Percentiles rank a stretch among this genome's conserved stretches.
Evolutionary conservation across 2,888 invertebrate species (phyloP).

Genomic region (Achlya flavicornis): DNA sequence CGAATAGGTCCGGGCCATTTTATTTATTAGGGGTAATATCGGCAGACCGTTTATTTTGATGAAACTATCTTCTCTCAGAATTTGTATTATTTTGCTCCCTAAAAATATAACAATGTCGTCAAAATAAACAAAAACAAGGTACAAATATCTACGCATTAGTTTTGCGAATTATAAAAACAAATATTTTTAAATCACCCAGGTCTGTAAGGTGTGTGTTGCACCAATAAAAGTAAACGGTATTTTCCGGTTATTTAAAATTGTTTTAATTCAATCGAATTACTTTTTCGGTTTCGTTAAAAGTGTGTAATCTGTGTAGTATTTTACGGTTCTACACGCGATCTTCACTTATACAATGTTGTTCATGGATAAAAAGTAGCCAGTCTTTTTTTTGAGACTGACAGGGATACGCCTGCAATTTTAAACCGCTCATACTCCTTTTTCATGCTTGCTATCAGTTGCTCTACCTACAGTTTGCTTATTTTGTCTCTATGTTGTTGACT

Average conservation of each 20-base stretch:
- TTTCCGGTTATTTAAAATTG: slow-evolving; percentile 28
- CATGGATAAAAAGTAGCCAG: too few species aligned
- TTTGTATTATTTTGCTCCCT: slow-evolving; percentile 14
- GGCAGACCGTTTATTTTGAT: slow-evolving; percentile 40
- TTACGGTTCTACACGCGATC: too few species aligned
- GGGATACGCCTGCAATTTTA: too few species aligned
- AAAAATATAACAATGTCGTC: slow-evolving; percentile 7
- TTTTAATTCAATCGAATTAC: slow-evolving; percentile 12
- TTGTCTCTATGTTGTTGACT: too few species aligned
- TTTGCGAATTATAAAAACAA: too few species aligned
- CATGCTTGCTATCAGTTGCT: too few species aligned
- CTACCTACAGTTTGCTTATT: too few species aligned
- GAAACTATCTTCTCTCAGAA: slow-evolving; percentile 41
- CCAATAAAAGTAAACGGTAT: slow-evolving; percentile 28
- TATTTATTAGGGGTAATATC: slow-evolving; percentile 68
- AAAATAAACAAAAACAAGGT: neutral
- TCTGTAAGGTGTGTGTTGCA: slow-evolving; percentile 17
- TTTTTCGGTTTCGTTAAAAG: neutral
- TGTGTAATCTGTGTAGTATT: neutral
- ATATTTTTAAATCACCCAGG: too few species aligned
- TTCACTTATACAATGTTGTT: too few species aligned
- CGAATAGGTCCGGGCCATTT: slow-evolving; percentile 68
- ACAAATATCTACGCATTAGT: too few species aligned
- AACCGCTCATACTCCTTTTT: too few species aligned
- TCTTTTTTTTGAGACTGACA: too few species aligned